Percentiles rank a stretch among this genome's conserved stretches.
These are phyloP conservation scores for Eristalinus aeneus DNA, from an alignment of 2,888 invertebrate species.

Conservation along the genomic window DNA sequence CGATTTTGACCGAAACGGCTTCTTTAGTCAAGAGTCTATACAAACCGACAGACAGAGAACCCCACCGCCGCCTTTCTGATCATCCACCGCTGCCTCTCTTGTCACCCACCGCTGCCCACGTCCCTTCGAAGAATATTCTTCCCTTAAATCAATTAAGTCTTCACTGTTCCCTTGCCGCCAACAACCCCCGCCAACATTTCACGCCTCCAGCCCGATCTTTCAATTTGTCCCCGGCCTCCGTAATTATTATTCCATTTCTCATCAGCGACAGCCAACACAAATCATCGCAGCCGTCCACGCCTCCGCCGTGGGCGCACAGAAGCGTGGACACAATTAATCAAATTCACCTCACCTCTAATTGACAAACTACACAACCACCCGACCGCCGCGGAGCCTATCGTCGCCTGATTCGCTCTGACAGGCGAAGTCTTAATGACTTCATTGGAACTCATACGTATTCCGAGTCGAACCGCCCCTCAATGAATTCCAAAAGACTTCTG, in stretches of 20 bases:
- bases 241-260: not conserved
- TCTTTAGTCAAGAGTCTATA: no score
- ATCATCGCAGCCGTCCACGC: not conserved
- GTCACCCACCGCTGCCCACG: no score
- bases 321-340: slow-evolving; percentile 19
- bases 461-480: not conserved
- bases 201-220: not conserved
- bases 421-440: slow-evolving; percentile 25
- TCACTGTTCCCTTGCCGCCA: no score
- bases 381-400: not conserved
- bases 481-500: not conserved
- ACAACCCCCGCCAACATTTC: not conserved
- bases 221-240: not conserved
- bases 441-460: slow-evolving; percentile 28
- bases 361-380: slow-evolving; percentile 26
- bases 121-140: no score
- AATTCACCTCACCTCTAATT: slow-evolving; percentile 34
- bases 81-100: no score
- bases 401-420: not conserved
- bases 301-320: not conserved
- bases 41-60: no score
- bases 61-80: no score
- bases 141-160: no score
- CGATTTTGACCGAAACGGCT: no score
- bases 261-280: not conserved